A percentile compares a stretch with the other conserved stretches of the same genome.
These are phyloP conservation scores for Lasioglossum morio DNA, from an alignment of 2,888 invertebrate species.

Conservation along the genomic window DNA sequence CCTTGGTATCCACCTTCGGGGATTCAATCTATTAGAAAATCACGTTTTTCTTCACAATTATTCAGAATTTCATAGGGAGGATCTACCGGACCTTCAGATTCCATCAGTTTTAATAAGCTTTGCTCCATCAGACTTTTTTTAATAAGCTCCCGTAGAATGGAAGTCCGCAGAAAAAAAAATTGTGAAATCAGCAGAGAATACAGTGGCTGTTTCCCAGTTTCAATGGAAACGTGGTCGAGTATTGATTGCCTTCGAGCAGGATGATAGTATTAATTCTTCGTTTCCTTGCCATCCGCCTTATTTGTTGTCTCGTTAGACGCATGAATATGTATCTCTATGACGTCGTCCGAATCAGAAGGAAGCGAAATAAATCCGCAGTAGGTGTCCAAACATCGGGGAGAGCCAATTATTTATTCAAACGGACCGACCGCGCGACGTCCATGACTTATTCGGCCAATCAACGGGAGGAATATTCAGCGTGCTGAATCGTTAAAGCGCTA, in stretches of 20 bases:
- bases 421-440: not conserved
- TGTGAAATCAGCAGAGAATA: not conserved
- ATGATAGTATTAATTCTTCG: not conserved
- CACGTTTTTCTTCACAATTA: not conserved
- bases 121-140: not conserved
- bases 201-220: not conserved
- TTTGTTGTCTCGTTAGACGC: constrained; percentile 7
- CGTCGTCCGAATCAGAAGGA: not conserved
- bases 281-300: not conserved
- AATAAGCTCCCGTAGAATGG: not conserved
- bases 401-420: constrained; percentile 32
- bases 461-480: not conserved
- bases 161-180: not conserved
- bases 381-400: constrained; percentile 27
- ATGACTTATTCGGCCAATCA: constrained; percentile 37
- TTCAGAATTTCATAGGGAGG: not conserved
- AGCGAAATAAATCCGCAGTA: constrained; percentile 20
- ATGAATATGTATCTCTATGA: not conserved
- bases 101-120: not conserved
- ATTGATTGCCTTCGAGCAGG: not conserved
- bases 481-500: constrained; percentile 16
- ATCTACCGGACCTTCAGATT: not conserved
- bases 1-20: not conserved
- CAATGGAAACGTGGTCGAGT: not conserved
- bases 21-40: not conserved